These are phyloP conservation scores for Andrena marginata DNA, from an alignment of 2,888 invertebrate species.

Conservation along the genomic window DNA sequence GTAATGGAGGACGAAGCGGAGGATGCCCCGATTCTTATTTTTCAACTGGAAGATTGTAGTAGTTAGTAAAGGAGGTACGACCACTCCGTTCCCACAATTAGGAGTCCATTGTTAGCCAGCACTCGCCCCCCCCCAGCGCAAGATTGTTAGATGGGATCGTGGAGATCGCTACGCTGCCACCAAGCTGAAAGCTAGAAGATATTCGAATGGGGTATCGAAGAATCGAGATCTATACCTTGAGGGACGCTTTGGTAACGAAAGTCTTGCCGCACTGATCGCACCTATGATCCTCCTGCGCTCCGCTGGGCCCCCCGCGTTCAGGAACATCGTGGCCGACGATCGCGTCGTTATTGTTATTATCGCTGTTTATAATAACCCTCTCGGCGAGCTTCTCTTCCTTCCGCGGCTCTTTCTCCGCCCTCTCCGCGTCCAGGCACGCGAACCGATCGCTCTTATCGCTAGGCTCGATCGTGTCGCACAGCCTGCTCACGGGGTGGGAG, in stretches of 20 bases:
- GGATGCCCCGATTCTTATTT: no score
- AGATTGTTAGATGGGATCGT: background rate
- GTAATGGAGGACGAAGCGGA: no score
- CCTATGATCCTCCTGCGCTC: conserved; percentile 74
- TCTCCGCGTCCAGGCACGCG: conserved; percentile 34
- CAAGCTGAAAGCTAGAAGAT: background rate
- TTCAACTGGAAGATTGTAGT: no score
- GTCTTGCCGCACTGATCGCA: conserved; percentile 84
- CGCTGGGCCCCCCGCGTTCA: conserved; percentile 63
- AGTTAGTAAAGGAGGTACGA: no score
- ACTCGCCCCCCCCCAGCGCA: background rate
- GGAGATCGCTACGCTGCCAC: background rate
- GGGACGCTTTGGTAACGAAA: conserved; percentile 83
- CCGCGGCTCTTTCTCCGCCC: conserved; percentile 29
- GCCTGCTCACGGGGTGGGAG: conserved; percentile 79
- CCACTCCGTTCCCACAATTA: background rate
- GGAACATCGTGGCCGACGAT: conserved; percentile 37
- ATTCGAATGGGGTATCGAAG: background rate
- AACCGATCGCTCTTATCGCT: conserved; percentile 52
- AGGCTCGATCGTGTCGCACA: conserved; percentile 74
- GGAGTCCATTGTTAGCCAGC: background rate
- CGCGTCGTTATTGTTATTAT: conserved; percentile 79
- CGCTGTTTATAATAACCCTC: conserved; percentile 67
- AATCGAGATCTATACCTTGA: conserved; percentile 78
- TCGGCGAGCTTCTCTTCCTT: conserved; percentile 42